phyloP scores from a whole-genome alignment of 2,888 invertebrate genomes.

The Lithophane ornitopus region DNA sequence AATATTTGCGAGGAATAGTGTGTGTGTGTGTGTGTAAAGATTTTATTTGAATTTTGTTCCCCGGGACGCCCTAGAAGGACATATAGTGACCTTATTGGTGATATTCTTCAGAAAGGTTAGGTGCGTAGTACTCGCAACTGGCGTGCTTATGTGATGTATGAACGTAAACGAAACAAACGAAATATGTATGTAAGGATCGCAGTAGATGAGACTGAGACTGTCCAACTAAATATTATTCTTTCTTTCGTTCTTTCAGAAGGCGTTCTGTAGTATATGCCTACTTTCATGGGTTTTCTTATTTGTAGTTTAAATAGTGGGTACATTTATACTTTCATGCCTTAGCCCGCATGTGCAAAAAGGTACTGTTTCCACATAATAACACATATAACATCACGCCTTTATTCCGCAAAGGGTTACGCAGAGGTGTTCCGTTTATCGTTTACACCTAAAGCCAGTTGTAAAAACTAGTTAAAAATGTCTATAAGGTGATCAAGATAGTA shows the following conservation, averaged over 20 bases:
- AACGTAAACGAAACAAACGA: no score
- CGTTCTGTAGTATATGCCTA: not conserved
- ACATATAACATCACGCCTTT: not conserved
- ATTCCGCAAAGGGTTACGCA: not conserved
- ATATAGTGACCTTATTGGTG: no score
- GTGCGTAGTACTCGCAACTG: no score
- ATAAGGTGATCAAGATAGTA: not conserved
- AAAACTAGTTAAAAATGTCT: not conserved
- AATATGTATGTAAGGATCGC: no score
- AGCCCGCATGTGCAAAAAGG: no score
- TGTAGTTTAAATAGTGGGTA: not conserved
- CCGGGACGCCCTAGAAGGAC: no score
- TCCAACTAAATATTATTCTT: no score
- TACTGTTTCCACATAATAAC: no score
- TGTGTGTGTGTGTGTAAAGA: not conserved
- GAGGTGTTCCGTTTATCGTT: not conserved
- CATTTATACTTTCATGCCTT: not conserved
- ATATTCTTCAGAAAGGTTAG: no score
- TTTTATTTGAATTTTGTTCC: not conserved
- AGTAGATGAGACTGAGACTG: no score
- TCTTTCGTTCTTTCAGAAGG: no score
- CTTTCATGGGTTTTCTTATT: not conserved
- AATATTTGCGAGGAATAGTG: slow-evolving; percentile 5
- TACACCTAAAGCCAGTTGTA: not conserved
- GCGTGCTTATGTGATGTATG: no score